Evolutionary conservation across 2,888 invertebrate species (phyloP).

Genomic region (Stegophylla sp.): DNA sequence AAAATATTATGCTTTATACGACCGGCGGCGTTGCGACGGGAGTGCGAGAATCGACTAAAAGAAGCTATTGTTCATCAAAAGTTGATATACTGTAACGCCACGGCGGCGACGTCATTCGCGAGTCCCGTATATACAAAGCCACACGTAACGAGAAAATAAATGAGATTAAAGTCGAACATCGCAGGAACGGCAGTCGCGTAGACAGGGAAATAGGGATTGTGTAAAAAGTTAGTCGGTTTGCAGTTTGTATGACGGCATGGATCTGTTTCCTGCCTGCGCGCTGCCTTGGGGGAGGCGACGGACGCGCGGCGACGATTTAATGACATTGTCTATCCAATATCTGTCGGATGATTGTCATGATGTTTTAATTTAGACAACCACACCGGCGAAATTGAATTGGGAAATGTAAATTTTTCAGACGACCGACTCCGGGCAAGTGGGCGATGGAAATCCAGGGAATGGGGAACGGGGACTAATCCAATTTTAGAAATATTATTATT

Average conservation of each 20-base stretch:
- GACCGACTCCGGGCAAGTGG: background rate
- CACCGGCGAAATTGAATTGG: slow-evolving; percentile 17
- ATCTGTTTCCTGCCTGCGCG: slow-evolving; percentile 15
- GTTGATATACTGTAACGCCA: background rate
- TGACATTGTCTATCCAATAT: slow-evolving; percentile 47
- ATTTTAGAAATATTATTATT: slow-evolving; percentile 15
- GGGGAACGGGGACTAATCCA: background rate
- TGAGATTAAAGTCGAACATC: slow-evolving; percentile 41
- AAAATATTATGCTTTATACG: slow-evolving; percentile 7
- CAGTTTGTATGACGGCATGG: background rate
- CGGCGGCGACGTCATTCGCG: background rate
- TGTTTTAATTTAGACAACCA: slow-evolving; percentile 42
- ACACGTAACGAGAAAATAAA: slow-evolving; percentile 50
- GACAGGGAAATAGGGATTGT: slow-evolving; percentile 33
- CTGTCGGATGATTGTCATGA: slow-evolving; percentile 28
- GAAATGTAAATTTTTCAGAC: slow-evolving; percentile 47
- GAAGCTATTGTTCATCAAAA: slow-evolving; percentile 29
- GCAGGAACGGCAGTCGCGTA: background rate
- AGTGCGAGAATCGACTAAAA: background rate
- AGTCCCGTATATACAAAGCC: background rate
- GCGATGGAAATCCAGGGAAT: background rate
- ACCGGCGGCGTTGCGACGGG: background rate
- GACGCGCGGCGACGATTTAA: slow-evolving; percentile 16
- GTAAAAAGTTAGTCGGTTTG: slow-evolving; percentile 50
- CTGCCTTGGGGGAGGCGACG: slow-evolving; percentile 2